Base-by-base conservation (phyloP, 2,797 vertebrate species). In the Leptoclinus maculatus region DNA sequence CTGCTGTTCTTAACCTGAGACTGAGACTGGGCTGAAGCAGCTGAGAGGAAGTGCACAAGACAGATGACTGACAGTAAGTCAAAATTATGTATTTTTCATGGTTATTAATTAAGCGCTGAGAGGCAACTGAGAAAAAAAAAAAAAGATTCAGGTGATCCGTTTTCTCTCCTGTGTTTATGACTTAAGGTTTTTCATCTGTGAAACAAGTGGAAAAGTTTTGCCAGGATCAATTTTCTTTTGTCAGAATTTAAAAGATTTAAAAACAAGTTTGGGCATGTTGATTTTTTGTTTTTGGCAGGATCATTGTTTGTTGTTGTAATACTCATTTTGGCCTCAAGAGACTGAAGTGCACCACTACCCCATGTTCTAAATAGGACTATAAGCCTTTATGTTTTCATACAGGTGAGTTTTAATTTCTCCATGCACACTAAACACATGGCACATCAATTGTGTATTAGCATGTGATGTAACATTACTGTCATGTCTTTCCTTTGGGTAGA, bases 1-100 rank as follows among this genome's bases (percentile, higher is more conserved):
- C 95, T 96, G 95, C 76, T 85, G 88, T 16, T 89, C 80, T 85
- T 94, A 93, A 90, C 80, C 92, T 92, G 92, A 92, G 75, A 86
- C 84, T 92, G 76, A 66, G 75, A 86, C 84, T 92, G 76, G 65
- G 73, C 82, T 71, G 93, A 84, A 82, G 92, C 77, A 49, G 88
- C 88, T 83, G 92, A 89, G 90, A 91, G 84, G 70, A 89, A 93
- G 81, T 36, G 86, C 77, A 94, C 58, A 83, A 59, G 7, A 70
- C 0, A 25, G 41, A 29, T 29, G 19, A 8, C 17, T n/a, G 16
- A 38, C 13, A 39, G 13, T 9, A 16, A 45, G 25, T 70, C 11
- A 38, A 29, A 64, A 6, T 23, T 6, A 43, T 43, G 16, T 17
- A 17, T 32, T 51, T 32, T 23, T 39, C 7, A 39, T 23, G 1